Base-by-base conservation (phyloP, 2,888 invertebrate genomes). In the Melanophora roralis region DNA sequence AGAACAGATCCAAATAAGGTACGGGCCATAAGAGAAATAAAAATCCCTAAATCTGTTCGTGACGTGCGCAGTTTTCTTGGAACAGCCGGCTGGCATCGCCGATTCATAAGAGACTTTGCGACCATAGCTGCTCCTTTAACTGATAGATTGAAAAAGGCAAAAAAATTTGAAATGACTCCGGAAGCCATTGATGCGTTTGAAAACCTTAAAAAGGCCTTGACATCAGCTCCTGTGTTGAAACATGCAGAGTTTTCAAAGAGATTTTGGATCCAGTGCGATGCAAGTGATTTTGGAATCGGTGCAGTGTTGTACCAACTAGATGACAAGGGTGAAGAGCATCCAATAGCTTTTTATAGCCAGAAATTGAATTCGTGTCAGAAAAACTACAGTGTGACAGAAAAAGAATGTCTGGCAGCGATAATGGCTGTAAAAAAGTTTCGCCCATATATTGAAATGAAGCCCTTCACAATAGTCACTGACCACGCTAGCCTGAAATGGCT, bases 1-100 rank as follows among this genome's bases (percentile, higher is more conserved):
- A 62, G 32, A n/a, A 77, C 73, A 0, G 73, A 73, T 47, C 64
- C 73, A 0, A 69, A 69, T 9, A 78, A 73, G 32, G 45, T 67
- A 5, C 40, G 14, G 11, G 43, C 71, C 0, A 60, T 71, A 9
- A 27, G 6, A n/a, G 40, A 59, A 21, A 53, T 77, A 0, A 49
- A 43, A 8, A 5, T 51, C 27, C 68, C 68, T 1, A 67, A 34
- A 32, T n/a, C 14, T 2, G 2, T 19, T 1, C 23, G 78, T 0
- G 67, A 78, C 43, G 69, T 77, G 1, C 27, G 69, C 11, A 69
- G 62, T 36, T 76, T 76, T 47, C 6, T 76, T 6, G 71, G 77
- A 1, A 72, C 65, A 0, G 72, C 72, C 4, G 78, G 62, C 3
- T 78, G 78, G 78, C 72, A 78, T 27, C 51, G 72, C 0, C 43